phyloP scores from a whole-genome alignment of 2,113 vertebrate genomes.

The Eira barbara region DNA sequence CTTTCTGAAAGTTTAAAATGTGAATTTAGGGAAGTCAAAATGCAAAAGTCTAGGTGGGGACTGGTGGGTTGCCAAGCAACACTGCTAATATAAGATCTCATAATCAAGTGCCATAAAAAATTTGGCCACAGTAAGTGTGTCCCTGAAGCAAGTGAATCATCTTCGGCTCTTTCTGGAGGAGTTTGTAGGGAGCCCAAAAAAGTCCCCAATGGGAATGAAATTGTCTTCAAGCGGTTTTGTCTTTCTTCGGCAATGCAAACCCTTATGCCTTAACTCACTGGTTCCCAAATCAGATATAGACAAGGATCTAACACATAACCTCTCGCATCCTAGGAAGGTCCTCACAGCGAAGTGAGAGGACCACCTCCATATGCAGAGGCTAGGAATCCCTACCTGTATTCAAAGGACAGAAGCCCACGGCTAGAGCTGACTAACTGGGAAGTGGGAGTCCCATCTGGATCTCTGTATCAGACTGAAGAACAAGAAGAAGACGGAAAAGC shows the following conservation, averaged over 20 bases:
- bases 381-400: background rate
- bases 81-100: slow-evolving; percentile 23
- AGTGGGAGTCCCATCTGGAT: background rate
- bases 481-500: background rate
- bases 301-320: background rate
- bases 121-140: background rate
- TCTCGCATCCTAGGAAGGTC: background rate
- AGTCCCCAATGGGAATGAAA: background rate
- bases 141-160: slow-evolving; percentile 51
- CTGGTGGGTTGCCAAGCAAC: slow-evolving; percentile 22
- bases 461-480: background rate
- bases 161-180: slow-evolving; percentile 50
- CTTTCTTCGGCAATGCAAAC: slow-evolving; percentile 31
- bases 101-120: slow-evolving; percentile 3
- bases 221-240: background rate
- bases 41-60: background rate
- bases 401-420: background rate
- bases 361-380: background rate
- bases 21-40: slow-evolving; percentile 41
- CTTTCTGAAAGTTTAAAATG: slow-evolving; percentile 47
- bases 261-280: background rate
- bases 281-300: background rate
- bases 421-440: background rate
- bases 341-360: background rate
- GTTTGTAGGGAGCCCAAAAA: background rate